Percentiles rank a stretch among this genome's conserved stretches.
phyloP scores from a whole-genome alignment of 2,113 vertebrate genomes.

The Pangasianodon hypophthalmus region DNA sequence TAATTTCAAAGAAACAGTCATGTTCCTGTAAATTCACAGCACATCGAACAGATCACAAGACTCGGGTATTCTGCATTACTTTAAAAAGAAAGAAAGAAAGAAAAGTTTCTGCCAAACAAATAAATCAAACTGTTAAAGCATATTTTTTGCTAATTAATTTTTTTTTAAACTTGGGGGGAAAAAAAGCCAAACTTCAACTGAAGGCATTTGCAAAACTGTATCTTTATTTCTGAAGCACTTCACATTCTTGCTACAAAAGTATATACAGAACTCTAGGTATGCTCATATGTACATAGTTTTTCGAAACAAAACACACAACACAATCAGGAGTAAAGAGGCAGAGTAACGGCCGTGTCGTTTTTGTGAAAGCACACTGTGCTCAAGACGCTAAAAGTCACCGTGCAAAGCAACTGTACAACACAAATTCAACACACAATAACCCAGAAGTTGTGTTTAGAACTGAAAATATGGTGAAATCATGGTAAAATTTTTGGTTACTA shows the following conservation, averaged over 20 bases:
- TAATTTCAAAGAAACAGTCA: background rate
- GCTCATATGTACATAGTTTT: background rate
- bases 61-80: background rate
- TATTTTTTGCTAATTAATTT: background rate
- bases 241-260: conserved; percentile 45
- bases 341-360: background rate
- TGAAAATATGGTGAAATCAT: background rate
- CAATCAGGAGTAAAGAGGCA: background rate
- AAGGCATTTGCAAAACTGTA: conserved; percentile 37
- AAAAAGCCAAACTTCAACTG: background rate
- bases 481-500: background rate
- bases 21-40: background rate
- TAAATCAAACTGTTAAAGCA: too few relatives aligned
- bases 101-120: too few relatives aligned
- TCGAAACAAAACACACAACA: background rate
- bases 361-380: conserved; percentile 28
- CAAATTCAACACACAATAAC: background rate
- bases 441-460: background rate
- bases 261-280: conserved; percentile 6
- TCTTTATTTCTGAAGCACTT: conserved; percentile 47
- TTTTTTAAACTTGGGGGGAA: background rate
- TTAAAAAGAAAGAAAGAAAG: too few relatives aligned
- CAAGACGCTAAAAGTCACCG: background rate
- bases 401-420: conserved; percentile 18
- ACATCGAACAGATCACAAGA: background rate